A percentile compares a stretch with the other conserved stretches of the same genome.
These are phyloP conservation scores for Tiphia femorata DNA, from an alignment of 2,888 invertebrate genomes.

Conservation along the genomic window DNA sequence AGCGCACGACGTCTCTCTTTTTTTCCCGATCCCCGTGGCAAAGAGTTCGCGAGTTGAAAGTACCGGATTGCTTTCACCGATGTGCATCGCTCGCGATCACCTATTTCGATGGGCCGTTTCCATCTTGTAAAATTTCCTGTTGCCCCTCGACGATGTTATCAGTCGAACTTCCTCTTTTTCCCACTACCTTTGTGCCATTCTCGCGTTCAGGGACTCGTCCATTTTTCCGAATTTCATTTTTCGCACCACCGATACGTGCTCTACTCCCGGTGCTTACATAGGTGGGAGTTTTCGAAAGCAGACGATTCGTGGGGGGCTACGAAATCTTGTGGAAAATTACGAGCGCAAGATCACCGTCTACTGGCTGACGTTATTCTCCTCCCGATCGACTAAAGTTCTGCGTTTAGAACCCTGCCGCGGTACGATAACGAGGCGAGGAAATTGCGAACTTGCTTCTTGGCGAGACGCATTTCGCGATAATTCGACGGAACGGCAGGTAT, in stretches of 20 bases:
- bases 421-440: constrained; percentile 39
- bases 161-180: too few relatives aligned
- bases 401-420: constrained; percentile 33
- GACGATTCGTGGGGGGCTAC: too few relatives aligned
- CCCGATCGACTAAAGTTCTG: constrained; percentile 4
- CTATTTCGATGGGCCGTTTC: neutral
- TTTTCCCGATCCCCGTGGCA: constrained; percentile 11
- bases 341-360: neutral
- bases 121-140: neutral
- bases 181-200: too few relatives aligned
- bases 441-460: constrained; percentile 35
- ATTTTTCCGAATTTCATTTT: too few relatives aligned
- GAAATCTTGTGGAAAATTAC: neutral
- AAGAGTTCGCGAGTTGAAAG: constrained; percentile 35
- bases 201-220: too few relatives aligned
- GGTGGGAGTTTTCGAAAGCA: too few relatives aligned
- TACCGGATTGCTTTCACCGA: constrained; percentile 12
- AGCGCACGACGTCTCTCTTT: constrained; percentile 13
- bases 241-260: too few relatives aligned
- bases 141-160: neutral
- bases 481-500: constrained; percentile 36
- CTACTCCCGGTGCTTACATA: too few relatives aligned
- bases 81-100: neutral
- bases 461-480: constrained; percentile 36
- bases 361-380: neutral